Evolutionary conservation across 2,888 invertebrate species (phyloP), one percentile per base, ranked within the genome.

Genomic region (Nephrotoma flavescens): DNA sequence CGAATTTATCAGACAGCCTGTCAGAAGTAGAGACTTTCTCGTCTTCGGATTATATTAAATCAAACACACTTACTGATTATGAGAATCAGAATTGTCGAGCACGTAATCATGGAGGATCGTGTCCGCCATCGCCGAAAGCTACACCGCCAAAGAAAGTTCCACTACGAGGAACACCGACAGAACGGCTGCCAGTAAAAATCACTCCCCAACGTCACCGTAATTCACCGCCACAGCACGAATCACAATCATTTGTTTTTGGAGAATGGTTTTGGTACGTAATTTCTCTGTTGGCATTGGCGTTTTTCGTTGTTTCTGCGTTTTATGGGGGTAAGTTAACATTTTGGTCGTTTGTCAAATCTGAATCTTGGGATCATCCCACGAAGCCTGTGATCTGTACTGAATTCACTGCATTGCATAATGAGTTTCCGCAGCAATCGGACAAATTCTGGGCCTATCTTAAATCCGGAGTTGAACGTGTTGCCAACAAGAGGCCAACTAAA

Each of bases 401-500:
- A 9, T 31, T 71, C 4, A 31, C 2, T 3, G 71, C 6, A 71
- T 71, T 71, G 4, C 0, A 9, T 7, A 9, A 6, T 7, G 71
- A 84, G 12, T 84, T 42, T 89, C 90, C 90, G 31, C 87, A 88
- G n/a, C 92, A 92, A 88, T 88, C 89, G 47, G 86, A 87, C n/a
- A 87, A 89, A 31, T 90, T 90, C 15, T 92, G 92, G 92, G 86
- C 88, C 42, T 89, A 90, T 52, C 89, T 92, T 86, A 88, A 89
- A 86, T 89, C 89, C 71, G 90, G 90, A 15, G 89, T 92, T 87
- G 87, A 89, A 6, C 90, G 91, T 83, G 88, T 91, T 5, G 42
- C 41, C 12, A 86, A 87, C 7, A 87, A 88, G 9, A 86, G 88
- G 9, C 89, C 83, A 42, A 84, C 41, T 6, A 84, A 89, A 88